A percentile compares a stretch with the other conserved stretches of the same genome.
phyloP scores from a whole-genome alignment of 2,113 vertebrate genomes.

The Rhinolophus sinicus region DNA sequence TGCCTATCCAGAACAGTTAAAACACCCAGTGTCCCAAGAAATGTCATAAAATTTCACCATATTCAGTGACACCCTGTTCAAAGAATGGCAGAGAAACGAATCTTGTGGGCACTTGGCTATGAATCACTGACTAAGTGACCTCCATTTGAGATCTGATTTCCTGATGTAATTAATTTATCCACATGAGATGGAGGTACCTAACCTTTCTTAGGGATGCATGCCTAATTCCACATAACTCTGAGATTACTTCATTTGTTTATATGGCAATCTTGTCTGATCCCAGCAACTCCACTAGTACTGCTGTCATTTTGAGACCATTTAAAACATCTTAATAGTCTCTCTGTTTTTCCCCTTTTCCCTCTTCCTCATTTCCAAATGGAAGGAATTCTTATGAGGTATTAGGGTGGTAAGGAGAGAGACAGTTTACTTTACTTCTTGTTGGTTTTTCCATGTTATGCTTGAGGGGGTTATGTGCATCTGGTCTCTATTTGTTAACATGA shows the following conservation, averaged over 20 bases:
- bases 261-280: background rate
- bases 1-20: conserved; percentile 1
- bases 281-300: background rate
- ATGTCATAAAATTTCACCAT: background rate
- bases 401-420: background rate
- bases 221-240: conserved; percentile 18
- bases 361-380: conserved; percentile 63
- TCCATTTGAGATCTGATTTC: conserved; percentile 41
- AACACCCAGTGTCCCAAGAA: conserved; percentile 7
- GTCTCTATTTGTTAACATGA: conserved; percentile 68
- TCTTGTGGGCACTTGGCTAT: background rate
- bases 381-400: conserved; percentile 64
- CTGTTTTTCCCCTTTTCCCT: background rate
- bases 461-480: conserved; percentile 60
- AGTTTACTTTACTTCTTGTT: conserved; percentile 33
- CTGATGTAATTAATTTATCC: background rate
- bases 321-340: background rate
- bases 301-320: conserved; percentile 21
- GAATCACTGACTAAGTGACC: conserved; percentile 16
- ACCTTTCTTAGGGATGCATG: background rate
- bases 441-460: conserved; percentile 31
- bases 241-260: conserved; percentile 17
- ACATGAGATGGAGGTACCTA: background rate
- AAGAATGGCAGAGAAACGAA: background rate
- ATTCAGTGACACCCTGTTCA: background rate